phyloP scores from a whole-genome alignment of 2,797 vertebrate species.

The Knipowitschia caucasica region DNA sequence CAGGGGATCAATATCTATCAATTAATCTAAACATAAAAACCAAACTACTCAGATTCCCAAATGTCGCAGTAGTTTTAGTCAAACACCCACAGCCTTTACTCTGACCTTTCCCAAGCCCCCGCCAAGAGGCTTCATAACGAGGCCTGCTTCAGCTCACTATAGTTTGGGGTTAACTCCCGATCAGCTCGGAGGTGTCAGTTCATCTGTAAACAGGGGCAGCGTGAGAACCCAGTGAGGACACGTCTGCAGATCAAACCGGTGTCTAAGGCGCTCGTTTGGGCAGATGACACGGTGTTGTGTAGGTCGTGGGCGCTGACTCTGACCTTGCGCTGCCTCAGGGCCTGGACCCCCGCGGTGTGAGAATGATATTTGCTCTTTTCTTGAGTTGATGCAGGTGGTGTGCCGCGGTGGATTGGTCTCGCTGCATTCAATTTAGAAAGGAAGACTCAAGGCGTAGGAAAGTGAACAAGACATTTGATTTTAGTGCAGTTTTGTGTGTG shows the following conservation, averaged over 20 bases:
- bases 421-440: conserved; percentile 8
- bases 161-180: no score
- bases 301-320: conserved; percentile 21
- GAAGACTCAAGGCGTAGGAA: not conserved
- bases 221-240: conserved; percentile 34
- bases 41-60: not conserved
- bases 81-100: conserved; percentile 42
- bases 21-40: no score
- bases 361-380: conserved; percentile 36
- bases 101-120: conserved; percentile 45
- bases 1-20: no score
- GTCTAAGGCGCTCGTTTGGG: conserved; percentile 54
- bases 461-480: not conserved
- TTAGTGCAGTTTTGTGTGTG: not conserved
- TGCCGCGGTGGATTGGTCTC: not conserved
- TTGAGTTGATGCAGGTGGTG: conserved; percentile 20
- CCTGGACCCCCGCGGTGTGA: conserved; percentile 34
- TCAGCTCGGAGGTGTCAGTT: conserved; percentile 12
- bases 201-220: conserved; percentile 36
- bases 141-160: conserved; percentile 24
- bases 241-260: conserved; percentile 43
- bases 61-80: conserved; percentile 9
- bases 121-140: conserved; percentile 25
- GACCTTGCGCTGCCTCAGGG: conserved; percentile 28
- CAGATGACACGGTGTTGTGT: conserved; percentile 45